phyloP scores from a whole-genome alignment of 2,113 vertebrate genomes.

The Takifugu flavidus region DNA sequence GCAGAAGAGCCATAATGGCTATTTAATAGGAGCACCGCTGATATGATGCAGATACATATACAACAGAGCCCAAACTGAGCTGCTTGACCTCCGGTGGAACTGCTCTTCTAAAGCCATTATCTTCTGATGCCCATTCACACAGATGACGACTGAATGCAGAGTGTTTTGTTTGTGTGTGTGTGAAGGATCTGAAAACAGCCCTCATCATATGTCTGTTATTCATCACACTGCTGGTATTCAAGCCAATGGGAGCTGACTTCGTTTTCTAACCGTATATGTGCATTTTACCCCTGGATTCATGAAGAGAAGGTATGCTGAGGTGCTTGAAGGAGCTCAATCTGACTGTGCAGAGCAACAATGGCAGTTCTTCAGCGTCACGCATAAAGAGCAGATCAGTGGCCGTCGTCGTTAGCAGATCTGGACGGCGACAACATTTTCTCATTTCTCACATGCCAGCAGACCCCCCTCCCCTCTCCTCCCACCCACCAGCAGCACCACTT shows the following conservation, averaged over 20 bases:
- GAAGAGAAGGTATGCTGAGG: no score
- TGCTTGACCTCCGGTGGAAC: slow-evolving; percentile 62
- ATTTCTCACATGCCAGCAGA: slow-evolving; percentile 9
- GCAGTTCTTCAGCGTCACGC: no score
- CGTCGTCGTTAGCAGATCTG: neutral
- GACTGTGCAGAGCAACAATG: no score
- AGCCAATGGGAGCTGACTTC: no score
- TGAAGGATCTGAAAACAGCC: slow-evolving; percentile 11
- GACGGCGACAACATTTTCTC: neutral
- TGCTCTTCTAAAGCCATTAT: slow-evolving; percentile 54
- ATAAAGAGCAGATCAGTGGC: neutral
- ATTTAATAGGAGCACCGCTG: neutral
- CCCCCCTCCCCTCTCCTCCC: neutral
- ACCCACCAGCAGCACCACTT: neutral
- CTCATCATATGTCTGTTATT: no score
- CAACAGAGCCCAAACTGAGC: slow-evolving; percentile 39
- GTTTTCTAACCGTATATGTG: no score
- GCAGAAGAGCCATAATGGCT: no score
- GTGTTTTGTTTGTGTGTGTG: slow-evolving; percentile 61
- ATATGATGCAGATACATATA: slow-evolving; percentile 4
- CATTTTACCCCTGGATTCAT: no score
- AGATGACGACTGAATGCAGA: slow-evolving; percentile 62
- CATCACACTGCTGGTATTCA: no score
- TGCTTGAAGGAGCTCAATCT: no score
- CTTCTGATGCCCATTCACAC: slow-evolving; percentile 61